Conservation (phyloP, 2,797 vertebrate species). For the Stomatorhinus walkeri region DNA sequence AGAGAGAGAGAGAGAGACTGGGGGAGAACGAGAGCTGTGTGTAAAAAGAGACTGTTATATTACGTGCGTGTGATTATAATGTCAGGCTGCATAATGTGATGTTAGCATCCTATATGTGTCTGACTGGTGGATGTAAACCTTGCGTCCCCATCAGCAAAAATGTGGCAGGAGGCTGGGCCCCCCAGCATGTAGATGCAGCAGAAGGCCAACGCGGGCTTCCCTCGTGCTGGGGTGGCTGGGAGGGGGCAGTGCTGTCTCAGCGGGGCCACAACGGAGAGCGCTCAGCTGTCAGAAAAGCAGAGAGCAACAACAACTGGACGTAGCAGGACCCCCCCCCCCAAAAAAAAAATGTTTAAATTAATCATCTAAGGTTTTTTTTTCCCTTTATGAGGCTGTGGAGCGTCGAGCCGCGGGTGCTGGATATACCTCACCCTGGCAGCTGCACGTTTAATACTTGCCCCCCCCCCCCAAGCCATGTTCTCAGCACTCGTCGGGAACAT, state of each 20-base stretch:
- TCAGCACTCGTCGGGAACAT: not conserved
- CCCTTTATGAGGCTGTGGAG: not conserved
- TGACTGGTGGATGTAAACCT: not conserved
- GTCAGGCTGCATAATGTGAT: not conserved
- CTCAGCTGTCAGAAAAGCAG: not conserved
- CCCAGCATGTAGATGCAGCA: not conserved
- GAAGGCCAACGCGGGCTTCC: not conserved
- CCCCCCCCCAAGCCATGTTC: not conserved
- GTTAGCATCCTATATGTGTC: not conserved
- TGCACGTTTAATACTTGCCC: not conserved
- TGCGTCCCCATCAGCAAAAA: not conserved
- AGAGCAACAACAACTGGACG: too few relatives aligned
- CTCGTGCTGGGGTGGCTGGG: not conserved
- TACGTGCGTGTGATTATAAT: constrained; percentile 14
- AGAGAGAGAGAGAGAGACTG: not conserved
- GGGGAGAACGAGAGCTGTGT: not conserved
- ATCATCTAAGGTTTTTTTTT: not conserved
- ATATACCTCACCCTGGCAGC: not conserved
- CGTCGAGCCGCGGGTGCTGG: not conserved
- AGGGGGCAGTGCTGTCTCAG: not conserved
- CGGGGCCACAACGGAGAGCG: not conserved
- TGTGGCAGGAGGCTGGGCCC: not conserved
- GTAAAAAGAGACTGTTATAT: not conserved
- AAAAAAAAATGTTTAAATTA: not conserved
- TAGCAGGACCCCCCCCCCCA: not conserved